A percentile compares a stretch with the other conserved stretches of the same genome.
Conservation (phyloP, 1,140 invertebrate genomes). For the Trichoplusia ni region DNA sequence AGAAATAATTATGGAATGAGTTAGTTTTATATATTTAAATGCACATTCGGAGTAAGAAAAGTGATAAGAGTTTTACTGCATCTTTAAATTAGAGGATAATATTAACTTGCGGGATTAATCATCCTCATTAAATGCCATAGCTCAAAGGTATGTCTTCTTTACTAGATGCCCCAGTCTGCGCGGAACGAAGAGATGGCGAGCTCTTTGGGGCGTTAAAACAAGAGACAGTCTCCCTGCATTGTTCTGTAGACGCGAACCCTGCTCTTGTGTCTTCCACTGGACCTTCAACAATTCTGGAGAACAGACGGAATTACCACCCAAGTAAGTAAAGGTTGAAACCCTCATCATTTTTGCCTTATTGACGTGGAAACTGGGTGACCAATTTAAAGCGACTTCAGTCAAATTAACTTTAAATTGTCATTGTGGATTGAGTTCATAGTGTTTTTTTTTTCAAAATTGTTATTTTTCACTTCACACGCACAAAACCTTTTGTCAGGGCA, state of each 20-base stretch:
- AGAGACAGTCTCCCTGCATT: constrained; percentile 90
- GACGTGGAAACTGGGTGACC: too few relatives aligned
- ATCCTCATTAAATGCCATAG: too few relatives aligned
- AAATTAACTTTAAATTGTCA: too few relatives aligned
- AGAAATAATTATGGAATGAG: too few relatives aligned
- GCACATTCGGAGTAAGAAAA: background rate
- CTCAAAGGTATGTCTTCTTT: constrained; percentile 33
- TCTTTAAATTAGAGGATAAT: too few relatives aligned
- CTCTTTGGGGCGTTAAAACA: constrained; percentile 92
- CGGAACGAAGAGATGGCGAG: constrained; percentile 86
- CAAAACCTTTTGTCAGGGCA: too few relatives aligned
- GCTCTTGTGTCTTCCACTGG: constrained; percentile 91
- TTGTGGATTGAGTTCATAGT: too few relatives aligned
- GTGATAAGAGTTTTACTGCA: background rate
- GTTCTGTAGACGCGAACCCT: constrained; percentile 93
- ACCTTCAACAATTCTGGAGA: constrained; percentile 94
- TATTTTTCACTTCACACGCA: too few relatives aligned
- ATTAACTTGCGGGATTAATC: too few relatives aligned
- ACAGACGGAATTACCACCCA: constrained; percentile 87
- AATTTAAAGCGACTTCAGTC: background rate
- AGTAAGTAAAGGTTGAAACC: constrained; percentile 51
- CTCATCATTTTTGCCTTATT: background rate
- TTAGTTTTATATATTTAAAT: background rate
- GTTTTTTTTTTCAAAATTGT: too few relatives aligned
- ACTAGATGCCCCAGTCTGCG: constrained; percentile 91